A percentile compares a stretch with the other conserved stretches of the same genome.
Conservation (phyloP, 1,140 invertebrate species). For the Phymorhynchus buccinoides region DNA sequence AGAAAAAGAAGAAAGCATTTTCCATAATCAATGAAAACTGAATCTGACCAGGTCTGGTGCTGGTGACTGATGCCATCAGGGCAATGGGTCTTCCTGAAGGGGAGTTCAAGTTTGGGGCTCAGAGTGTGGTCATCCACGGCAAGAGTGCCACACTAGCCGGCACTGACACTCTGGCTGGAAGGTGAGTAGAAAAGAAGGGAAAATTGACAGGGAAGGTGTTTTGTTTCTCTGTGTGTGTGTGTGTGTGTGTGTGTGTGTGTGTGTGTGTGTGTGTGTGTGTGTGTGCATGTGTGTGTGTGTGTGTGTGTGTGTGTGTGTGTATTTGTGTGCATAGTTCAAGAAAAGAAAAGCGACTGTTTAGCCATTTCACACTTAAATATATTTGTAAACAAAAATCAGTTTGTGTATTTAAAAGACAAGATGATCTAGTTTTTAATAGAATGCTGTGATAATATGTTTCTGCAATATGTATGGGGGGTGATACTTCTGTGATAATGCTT, state of each 20-base stretch:
- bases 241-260: too few relatives aligned
- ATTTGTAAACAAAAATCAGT: too few relatives aligned
- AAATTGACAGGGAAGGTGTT: background rate
- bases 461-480: too few relatives aligned
- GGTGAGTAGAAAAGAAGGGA: constrained; percentile 59
- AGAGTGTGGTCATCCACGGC: constrained; percentile 84
- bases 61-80: constrained; percentile 97
- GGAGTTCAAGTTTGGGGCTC: constrained; percentile 86
- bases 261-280: background rate
- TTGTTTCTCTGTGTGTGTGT: background rate
- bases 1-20: too few relatives aligned
- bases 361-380: background rate
- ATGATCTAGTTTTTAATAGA: too few relatives aligned
- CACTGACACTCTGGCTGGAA: constrained; percentile 92
- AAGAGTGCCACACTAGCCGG: constrained; percentile 86
- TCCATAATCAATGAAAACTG: too few relatives aligned
- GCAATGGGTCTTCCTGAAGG: constrained; percentile 92
- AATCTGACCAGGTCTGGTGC: constrained; percentile 82
- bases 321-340: background rate
- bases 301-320: too few relatives aligned
- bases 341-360: background rate
- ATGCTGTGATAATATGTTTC: too few relatives aligned
- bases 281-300: too few relatives aligned
- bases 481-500: too few relatives aligned
- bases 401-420: too few relatives aligned